Percentiles rank a stretch among this genome's conserved stretches.
These are phyloP conservation scores for Drosophila fulvimacula DNA, from an alignment of 2,888 invertebrate genomes.

Conservation along the genomic window DNA sequence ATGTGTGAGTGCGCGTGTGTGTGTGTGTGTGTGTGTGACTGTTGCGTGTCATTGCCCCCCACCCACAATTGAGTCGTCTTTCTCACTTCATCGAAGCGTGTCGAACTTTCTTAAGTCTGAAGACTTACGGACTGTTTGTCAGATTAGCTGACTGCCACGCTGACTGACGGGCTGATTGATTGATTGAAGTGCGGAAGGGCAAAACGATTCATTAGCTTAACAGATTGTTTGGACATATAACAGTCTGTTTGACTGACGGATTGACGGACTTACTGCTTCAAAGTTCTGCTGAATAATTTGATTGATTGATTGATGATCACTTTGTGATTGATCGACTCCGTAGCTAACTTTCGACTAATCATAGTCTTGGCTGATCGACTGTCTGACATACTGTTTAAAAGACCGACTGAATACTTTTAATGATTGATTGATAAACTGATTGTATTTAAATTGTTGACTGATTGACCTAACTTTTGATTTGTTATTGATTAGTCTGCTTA, in stretches of 20 bases:
- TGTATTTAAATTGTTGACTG: too few species aligned
- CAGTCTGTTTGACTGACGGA: background rate
- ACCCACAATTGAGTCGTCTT: conserved; percentile 19
- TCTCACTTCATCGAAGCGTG: conserved; percentile 23
- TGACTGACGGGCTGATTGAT: background rate
- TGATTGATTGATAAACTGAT: background rate
- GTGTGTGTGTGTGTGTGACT: background rate
- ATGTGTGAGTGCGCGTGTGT: background rate
- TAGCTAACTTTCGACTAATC: too few species aligned
- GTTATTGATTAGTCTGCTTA: too few species aligned
- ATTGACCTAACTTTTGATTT: too few species aligned
- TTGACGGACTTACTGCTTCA: background rate
- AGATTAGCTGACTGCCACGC: background rate
- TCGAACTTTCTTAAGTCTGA: conserved; percentile 25
- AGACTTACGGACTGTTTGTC: background rate
- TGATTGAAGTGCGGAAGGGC: background rate
- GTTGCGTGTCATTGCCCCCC: conserved; percentile 13
- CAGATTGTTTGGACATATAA: too few species aligned
- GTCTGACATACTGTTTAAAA: too few species aligned
- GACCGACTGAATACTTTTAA: too few species aligned
- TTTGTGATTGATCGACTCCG: too few species aligned
- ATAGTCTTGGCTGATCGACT: too few species aligned
- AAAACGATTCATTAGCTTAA: too few species aligned
- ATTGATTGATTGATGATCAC: too few species aligned
- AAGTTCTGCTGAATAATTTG: background rate